Base-by-base conservation (phyloP, 2,797 vertebrate genomes). In the Phrynocephalus guinanensis region DNA sequence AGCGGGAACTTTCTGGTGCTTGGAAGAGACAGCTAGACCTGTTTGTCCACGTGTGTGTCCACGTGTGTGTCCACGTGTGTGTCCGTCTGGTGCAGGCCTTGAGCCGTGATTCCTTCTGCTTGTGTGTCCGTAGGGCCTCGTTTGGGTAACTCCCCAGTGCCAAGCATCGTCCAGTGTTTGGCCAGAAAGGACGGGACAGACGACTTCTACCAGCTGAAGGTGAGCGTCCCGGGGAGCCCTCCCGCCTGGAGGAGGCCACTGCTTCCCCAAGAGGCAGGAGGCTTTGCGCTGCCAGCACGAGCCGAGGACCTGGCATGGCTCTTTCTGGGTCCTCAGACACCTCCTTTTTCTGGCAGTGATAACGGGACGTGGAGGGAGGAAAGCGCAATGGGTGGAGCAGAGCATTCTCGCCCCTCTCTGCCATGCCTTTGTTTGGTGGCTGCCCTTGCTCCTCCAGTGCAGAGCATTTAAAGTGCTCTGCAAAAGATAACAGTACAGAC, bases 181-280 rank as follows among this genome's bases (percentile, higher is more conserved):
- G 99, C 99, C 86, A 98, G 99, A 94, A 99, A 98, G 95, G 99
- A 99, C n/a, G 98, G 99, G 94, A 99, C 98, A 0, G 99, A 99
- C 93, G 99, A 99, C 96, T 99, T 99, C 91, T 99, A 99, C 95
- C 99, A 99, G 95, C 97, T 99, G 82, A 99, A 99, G 98, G 99
- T 99, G 95, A 98, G 98, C 94, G 73, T 66, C 2, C 28, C 11
- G 0, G 33, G 68, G 3, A 11, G 80, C 76, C 44, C 1, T 24
- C n/a, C 18, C 3, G 15, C 5, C 5, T 63, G 60, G 15, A 63
- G 60, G 60, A 4, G 60, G 16, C 1, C 13, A 15, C 16, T 13
- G 60, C 60, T 63, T 18, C 60, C 9, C 60, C 13, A 63, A 63
- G 60, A 13, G 11, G 60, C 60, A 63, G 13, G 60, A 63, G 9